phyloP scores from a whole-genome alignment of 1,140 invertebrate species.

The Bombus waltoni region DNA sequence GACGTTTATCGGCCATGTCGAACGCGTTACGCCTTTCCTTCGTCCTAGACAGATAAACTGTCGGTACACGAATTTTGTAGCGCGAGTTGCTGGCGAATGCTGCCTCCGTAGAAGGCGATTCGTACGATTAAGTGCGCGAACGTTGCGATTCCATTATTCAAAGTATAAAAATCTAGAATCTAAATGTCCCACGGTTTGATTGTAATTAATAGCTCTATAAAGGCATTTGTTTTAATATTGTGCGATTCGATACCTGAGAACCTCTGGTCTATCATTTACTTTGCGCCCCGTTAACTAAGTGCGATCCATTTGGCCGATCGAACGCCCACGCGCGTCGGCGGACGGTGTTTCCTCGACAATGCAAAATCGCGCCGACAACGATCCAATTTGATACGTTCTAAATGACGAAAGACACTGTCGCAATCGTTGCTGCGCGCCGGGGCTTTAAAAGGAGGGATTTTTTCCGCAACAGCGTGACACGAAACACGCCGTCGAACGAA shows the following conservation, averaged over 20 bases:
- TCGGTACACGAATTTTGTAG: neutral
- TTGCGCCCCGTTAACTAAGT: neutral
- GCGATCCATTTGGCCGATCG: constrained; percentile 1
- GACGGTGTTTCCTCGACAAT: neutral
- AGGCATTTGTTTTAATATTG: too few relatives aligned
- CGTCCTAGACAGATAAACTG: neutral
- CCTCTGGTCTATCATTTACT: neutral
- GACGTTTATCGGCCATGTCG: neutral
- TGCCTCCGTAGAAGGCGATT: neutral
- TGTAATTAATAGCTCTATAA: too few relatives aligned
- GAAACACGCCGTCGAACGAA: neutral
- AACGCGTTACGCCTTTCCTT: neutral
- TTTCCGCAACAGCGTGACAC: constrained; percentile 1
- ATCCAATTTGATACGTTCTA: constrained; percentile 16
- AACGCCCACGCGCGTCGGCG: neutral
- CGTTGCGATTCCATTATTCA: too few relatives aligned
- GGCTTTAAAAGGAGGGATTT: constrained; percentile 6
- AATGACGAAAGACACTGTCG: constrained; percentile 31
- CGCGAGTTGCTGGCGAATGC: neutral
- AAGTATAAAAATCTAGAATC: too few relatives aligned
- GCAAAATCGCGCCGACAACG: constrained; percentile 12
- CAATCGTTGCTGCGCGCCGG: neutral
- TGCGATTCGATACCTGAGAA: too few relatives aligned
- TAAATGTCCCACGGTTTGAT: too few relatives aligned
- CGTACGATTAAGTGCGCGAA: too few relatives aligned